These are phyloP conservation scores for Lontra canadensis DNA, from an alignment of 2,113 vertebrate genomes.

Conservation along the genomic window DNA sequence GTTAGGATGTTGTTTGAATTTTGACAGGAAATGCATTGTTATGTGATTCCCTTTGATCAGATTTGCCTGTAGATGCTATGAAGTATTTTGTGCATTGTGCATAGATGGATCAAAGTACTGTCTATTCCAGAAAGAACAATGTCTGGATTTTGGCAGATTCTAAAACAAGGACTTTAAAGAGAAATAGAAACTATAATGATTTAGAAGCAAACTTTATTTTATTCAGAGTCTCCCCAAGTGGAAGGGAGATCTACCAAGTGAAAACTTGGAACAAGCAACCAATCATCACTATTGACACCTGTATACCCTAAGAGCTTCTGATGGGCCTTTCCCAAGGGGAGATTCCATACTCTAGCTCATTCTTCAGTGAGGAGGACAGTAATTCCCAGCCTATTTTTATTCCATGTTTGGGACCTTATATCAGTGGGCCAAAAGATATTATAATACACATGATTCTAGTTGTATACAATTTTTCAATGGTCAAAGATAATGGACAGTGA, in stretches of 20 bases:
- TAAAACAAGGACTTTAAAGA: not conserved
- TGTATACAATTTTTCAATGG: not conserved
- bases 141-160: conserved; percentile 10
- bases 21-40: not conserved
- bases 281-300: not conserved
- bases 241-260: not conserved
- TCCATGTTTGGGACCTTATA: not conserved
- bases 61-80: conserved; percentile 2
- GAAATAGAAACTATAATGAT: not conserved
- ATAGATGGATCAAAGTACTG: conserved; percentile 28
- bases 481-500: not conserved
- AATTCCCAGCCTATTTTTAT: not conserved
- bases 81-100: conserved; percentile 29
- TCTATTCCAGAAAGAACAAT: not conserved
- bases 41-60: not conserved
- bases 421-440: not conserved
- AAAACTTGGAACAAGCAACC: not conserved
- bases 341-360: not conserved
- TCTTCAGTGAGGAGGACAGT: not conserved
- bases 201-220: not conserved
- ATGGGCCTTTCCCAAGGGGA: not conserved
- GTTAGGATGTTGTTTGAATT: not conserved
- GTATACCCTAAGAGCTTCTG: not conserved
- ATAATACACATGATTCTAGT: not conserved
- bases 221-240: not conserved